Conservation (phyloP, 1,140 invertebrate species). For the Aphelenchoides fujianensis region DNA sequence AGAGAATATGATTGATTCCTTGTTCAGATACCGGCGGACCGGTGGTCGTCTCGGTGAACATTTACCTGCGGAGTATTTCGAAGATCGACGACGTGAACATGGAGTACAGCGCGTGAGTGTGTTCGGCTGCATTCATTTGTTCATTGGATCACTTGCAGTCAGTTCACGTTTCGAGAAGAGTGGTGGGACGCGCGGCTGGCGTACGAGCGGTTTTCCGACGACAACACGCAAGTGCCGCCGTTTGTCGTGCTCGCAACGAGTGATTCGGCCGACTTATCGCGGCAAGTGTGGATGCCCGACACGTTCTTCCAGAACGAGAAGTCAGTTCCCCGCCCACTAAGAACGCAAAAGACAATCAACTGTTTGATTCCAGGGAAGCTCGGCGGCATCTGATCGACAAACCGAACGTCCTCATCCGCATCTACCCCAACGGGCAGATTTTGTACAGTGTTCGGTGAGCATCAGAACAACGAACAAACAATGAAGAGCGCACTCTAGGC, state of each 20-base stretch:
- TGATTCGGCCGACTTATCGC: slow-evolving; percentile 83
- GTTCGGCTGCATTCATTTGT: neutral
- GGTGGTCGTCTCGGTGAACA: slow-evolving; percentile 72
- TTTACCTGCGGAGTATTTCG: slow-evolving; percentile 90
- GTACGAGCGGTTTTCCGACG: slow-evolving; percentile 79
- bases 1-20: neutral
- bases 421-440: slow-evolving; percentile 88
- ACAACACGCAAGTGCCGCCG: slow-evolving; percentile 54
- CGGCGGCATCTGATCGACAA: slow-evolving; percentile 61
- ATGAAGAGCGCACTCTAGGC: slow-evolving; percentile 28
- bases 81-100: slow-evolving; percentile 98
- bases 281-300: slow-evolving; percentile 92
- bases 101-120: slow-evolving; percentile 64
- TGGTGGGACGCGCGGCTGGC: slow-evolving; percentile 86
- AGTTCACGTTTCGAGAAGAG: slow-evolving; percentile 90
- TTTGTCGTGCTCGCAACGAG: slow-evolving; percentile 62
- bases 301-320: slow-evolving; percentile 96
- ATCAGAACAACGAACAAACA: too few species aligned
- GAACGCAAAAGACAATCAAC: too few species aligned
- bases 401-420: slow-evolving; percentile 84
- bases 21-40: slow-evolving; percentile 67
- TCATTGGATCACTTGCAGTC: slow-evolving; percentile 63
- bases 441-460: slow-evolving; percentile 85
- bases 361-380: slow-evolving; percentile 49
- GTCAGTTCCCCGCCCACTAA: slow-evolving; percentile 87